Percentiles rank a stretch among this genome's conserved stretches.
These are phyloP conservation scores for Luperina nickerlii DNA, from an alignment of 2,888 invertebrate genomes.

Conservation along the genomic window DNA sequence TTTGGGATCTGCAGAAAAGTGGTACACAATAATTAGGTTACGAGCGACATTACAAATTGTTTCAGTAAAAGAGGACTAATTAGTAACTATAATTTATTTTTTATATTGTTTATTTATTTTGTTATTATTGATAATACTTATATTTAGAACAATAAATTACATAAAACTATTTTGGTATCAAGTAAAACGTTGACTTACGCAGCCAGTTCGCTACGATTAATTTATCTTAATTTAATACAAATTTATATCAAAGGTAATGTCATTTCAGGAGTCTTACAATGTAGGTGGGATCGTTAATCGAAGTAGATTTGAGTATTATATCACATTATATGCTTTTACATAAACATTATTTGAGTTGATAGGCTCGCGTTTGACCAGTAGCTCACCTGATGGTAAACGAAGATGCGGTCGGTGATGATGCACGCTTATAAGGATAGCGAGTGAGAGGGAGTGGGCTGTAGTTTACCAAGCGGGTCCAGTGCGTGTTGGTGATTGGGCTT, in stretches of 20 bases:
- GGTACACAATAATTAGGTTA: background rate
- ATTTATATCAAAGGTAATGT: background rate
- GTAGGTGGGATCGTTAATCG: background rate
- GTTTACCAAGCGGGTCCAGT: background rate
- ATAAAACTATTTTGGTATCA: conserved; percentile 5
- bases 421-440: background rate
- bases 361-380: background rate
- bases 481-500: background rate
- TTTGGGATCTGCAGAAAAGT: conserved; percentile 37
- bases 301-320: background rate
- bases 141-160: conserved; percentile 1
- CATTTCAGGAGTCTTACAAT: background rate
- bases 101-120: conserved; percentile 10
- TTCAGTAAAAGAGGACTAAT: background rate
- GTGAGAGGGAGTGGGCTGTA: background rate
- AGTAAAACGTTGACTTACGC: background rate
- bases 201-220: background rate
- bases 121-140: background rate
- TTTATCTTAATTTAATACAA: background rate
- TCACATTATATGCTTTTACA: background rate
- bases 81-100: background rate
- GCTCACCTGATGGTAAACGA: background rate
- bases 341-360: background rate
- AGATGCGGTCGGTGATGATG: background rate
- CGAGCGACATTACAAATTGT: background rate